Conservation (phyloP, 2,797 vertebrate species). For the Sebastes minor region DNA sequence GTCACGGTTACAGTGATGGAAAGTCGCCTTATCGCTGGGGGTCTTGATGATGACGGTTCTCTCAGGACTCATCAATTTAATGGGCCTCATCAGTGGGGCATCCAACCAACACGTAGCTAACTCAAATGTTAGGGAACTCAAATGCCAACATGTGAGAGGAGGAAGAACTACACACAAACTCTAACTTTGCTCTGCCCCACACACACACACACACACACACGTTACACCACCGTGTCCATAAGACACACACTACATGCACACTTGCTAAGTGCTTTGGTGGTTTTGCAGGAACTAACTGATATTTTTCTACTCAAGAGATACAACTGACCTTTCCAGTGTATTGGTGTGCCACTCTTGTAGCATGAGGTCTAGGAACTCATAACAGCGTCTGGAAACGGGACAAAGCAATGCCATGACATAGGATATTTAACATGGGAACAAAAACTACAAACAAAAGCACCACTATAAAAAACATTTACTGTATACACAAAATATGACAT, state of each 20-base stretch:
- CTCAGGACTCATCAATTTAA: constrained; percentile 72
- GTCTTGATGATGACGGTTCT: constrained; percentile 42
- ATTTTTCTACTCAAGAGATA: not conserved
- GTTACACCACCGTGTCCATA: not conserved
- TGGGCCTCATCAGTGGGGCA: constrained; percentile 67
- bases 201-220: not conserved
- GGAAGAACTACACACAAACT: not conserved
- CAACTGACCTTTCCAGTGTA: constrained; percentile 91
- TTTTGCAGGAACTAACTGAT: not conserved
- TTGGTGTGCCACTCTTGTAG: constrained; percentile 96
- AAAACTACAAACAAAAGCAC: not conserved
- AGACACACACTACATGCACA: not conserved
- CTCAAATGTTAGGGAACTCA: constrained; percentile 61
- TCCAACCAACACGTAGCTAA: constrained; percentile 51
- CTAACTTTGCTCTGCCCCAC: too few relatives aligned
- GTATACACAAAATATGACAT: not conserved
- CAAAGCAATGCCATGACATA: not conserved
- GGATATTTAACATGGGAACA: not conserved
- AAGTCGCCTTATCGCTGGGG: not conserved
- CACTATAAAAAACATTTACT: not conserved
- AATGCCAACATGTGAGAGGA: constrained; percentile 57
- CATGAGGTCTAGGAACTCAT: constrained; percentile 96
- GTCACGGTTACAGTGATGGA: constrained; percentile 63
- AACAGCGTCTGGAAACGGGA: constrained; percentile 87
- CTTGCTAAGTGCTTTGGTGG: not conserved